Evolutionary conservation across 2,888 invertebrate genomes (phyloP).

Genomic region (Philereme vetulata): DNA sequence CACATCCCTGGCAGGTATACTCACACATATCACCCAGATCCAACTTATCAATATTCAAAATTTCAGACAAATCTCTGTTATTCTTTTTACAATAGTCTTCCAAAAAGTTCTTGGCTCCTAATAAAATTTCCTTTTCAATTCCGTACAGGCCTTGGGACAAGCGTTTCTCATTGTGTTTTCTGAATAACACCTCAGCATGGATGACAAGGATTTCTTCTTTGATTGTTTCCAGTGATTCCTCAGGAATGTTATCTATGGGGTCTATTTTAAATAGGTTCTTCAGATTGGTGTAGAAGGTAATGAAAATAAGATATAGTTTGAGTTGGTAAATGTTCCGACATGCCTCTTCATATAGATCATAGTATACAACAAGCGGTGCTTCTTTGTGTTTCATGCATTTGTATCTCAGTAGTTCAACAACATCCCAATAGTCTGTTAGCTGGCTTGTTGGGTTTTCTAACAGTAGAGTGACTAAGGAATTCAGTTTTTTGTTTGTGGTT

Average conservation of each 20-base stretch:
- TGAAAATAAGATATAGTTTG: constrained; percentile 62
- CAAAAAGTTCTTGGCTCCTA: constrained; percentile 57
- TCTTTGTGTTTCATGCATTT: constrained; percentile 58
- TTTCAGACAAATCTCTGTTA: constrained; percentile 41
- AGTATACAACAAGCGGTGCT: constrained; percentile 54
- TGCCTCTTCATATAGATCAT: constrained; percentile 48
- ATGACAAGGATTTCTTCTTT: constrained; percentile 60
- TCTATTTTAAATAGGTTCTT: constrained; percentile 46
- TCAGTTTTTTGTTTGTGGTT: constrained; percentile 41
- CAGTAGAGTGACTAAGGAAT: constrained; percentile 47
- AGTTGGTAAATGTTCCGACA: constrained; percentile 56
- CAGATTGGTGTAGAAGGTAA: constrained; percentile 51
- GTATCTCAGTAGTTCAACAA: constrained; percentile 62
- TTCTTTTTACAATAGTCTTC: constrained; percentile 59
- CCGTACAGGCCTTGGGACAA: constrained; percentile 31
- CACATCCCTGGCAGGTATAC: constrained; percentile 67
- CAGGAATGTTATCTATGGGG: constrained; percentile 47
- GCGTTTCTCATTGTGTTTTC: constrained; percentile 43
- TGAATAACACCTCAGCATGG: constrained; percentile 54
- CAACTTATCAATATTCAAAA: constrained; percentile 43
- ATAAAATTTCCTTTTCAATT: constrained; percentile 52
- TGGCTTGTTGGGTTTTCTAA: constrained; percentile 57
- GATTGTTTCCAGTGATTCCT: constrained; percentile 53
- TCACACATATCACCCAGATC: constrained; percentile 35
- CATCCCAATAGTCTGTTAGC: constrained; percentile 63